These are phyloP conservation scores for Standfussiana lucernea DNA, from an alignment of 2,888 invertebrate genomes.

Conservation along the genomic window DNA sequence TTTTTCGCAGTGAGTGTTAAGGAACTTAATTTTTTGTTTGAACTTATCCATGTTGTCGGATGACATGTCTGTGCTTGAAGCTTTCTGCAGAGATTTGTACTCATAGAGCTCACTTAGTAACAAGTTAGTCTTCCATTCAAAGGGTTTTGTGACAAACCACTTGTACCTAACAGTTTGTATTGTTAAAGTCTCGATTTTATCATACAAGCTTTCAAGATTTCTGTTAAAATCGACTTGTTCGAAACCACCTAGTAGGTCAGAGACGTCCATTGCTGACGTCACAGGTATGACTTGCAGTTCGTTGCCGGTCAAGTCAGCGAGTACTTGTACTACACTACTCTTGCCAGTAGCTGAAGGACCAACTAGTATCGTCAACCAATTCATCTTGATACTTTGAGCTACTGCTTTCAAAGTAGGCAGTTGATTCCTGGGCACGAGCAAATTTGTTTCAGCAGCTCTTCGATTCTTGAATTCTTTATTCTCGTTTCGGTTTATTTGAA, in stretches of 20 bases:
- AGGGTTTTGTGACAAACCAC: slow-evolving; percentile 77
- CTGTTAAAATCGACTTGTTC: slow-evolving; percentile 96
- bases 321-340: slow-evolving; percentile 93
- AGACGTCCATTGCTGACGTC: slow-evolving; percentile 98
- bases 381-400: slow-evolving; percentile 96
- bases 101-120: slow-evolving; percentile 79
- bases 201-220: slow-evolving; percentile 93
- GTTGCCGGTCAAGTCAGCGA: slow-evolving; percentile 94
- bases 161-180: slow-evolving; percentile 87
- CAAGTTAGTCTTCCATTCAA: slow-evolving; percentile 76
- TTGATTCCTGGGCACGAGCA: slow-evolving; percentile 90
- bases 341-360: slow-evolving; percentile 95
- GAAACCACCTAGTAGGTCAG: slow-evolving; percentile 98
- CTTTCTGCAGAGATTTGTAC: slow-evolving; percentile 76
- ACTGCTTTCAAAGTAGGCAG: slow-evolving; percentile 94
- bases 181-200: slow-evolving; percentile 90
- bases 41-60: slow-evolving; percentile 77
- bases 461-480: slow-evolving; percentile 83
- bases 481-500: slow-evolving; percentile 84
- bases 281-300: slow-evolving; percentile 94
- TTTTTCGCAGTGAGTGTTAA: slow-evolving; percentile 77
- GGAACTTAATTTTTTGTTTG: slow-evolving; percentile 78
- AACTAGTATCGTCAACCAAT: slow-evolving; percentile 97
- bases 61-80: slow-evolving; percentile 62
- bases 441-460: slow-evolving; percentile 80